Conservation (phyloP, 30 jellyfish, hydroid and myxozoan genomes). For the Aurelia sp. region DNA sequence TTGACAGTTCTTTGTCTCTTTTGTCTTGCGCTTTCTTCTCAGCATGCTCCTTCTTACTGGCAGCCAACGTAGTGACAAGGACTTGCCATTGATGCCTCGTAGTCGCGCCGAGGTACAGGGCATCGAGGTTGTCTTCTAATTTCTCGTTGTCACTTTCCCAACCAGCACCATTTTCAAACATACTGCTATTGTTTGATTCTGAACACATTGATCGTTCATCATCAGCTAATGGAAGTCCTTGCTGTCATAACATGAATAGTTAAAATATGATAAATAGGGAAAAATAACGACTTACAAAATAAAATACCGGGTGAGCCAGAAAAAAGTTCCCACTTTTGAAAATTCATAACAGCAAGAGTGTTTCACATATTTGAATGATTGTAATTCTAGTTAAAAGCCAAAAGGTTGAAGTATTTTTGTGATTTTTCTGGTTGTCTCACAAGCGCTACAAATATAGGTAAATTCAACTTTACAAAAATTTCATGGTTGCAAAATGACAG, state of each 20-base stretch:
- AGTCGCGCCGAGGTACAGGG: conserved; percentile 96
- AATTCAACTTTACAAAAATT: too few relatives aligned
- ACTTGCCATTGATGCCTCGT: conserved; percentile 99
- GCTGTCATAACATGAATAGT: conserved; percentile 40
- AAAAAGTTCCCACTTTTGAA: too few relatives aligned
- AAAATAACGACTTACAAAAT: background rate
- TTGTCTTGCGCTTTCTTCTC: conserved; percentile 62
- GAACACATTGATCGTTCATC: conserved; percentile 93
- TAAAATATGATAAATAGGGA: background rate
- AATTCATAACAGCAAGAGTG: too few relatives aligned
- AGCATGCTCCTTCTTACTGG: conserved; percentile 89
- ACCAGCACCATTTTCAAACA: conserved; percentile 59
- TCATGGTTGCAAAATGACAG: too few relatives aligned
- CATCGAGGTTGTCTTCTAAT: conserved; percentile 93
- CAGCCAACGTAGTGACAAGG: conserved; percentile 74
- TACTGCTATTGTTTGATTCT: conserved; percentile 87
- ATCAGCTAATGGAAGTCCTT: conserved; percentile 93
- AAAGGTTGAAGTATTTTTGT: too few relatives aligned
- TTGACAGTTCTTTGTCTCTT: conserved; percentile 24
- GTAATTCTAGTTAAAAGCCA: too few relatives aligned
- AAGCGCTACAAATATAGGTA: too few relatives aligned
- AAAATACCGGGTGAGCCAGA: too few relatives aligned
- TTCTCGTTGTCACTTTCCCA: conserved; percentile 67
- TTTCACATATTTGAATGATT: too few relatives aligned
- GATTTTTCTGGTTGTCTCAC: too few relatives aligned